Evolutionary conservation across 2,888 invertebrate species (phyloP), one percentile per base, ranked within the genome.

Genomic region (Neoscelio sp.): DNA sequence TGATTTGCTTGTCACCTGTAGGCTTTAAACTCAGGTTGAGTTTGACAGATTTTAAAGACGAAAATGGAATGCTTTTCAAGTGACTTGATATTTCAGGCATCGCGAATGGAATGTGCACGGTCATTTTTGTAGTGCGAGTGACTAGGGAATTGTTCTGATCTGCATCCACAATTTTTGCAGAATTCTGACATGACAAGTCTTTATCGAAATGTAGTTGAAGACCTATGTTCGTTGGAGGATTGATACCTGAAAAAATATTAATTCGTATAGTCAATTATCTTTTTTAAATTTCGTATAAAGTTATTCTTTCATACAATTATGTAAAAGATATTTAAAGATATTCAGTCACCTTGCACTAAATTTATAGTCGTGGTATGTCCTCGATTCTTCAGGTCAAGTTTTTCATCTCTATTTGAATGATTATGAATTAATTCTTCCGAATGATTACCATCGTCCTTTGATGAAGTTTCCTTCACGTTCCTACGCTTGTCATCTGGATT

Each of bases 361-460:
- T 85, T 87, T n/a, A 87, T 85, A 15, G 86, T 86, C 2, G 87
- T 86, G 12, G 85, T 85, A 77, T 87, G 87, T 0, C 83, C 80
- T 42, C 81, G 80, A 30, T 81, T 76, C 20, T 80, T 80, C 58
- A 78, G 78, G n/a, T 71, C 65, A 8, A 30, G n/a, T 50, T 67
- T 75, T 48, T 75, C 58, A 33, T 67, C 26, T 26, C n/a, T 42
- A 54, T 64, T 76, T 44, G 33, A 15, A 50, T 64, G 62, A 30
- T 62, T 44, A 33, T 1, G 4, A 23, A 17, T 58, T 18, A 7
- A 13, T 6, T 54, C 52, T 38, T 50, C 46, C 12, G 10, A 23
- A 28, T 26, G 10, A 50, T 15, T 58, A 17, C 64, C 17, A 33
- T 77, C 68, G 6, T 18, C 46, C 26, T 58, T 38, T 4, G 20